Evolutionary conservation across 2,113 vertebrate genomes (phyloP).

Genomic region (Stomatorhinus ivindoensis): DNA sequence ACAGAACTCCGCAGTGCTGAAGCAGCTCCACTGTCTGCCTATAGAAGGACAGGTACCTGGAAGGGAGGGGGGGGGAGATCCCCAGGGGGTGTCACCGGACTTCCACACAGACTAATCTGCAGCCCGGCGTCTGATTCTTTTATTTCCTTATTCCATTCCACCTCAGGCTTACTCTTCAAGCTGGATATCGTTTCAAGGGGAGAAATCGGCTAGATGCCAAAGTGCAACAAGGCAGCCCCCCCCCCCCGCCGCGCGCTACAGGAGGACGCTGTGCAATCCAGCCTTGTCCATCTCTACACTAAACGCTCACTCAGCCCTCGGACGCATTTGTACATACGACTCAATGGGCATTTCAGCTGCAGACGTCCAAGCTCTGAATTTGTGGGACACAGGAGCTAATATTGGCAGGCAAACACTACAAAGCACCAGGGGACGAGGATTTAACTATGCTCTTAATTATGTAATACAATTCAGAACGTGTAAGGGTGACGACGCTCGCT

Average conservation of each 20-base stretch:
- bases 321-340: not conserved
- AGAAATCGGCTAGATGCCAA: not conserved
- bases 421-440: not conserved
- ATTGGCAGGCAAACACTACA: not conserved
- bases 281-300: not conserved
- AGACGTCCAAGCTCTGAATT: not conserved
- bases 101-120: not conserved
- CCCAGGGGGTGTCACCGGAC: not conserved
- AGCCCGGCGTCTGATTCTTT: not conserved
- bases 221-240: not conserved
- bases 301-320: not conserved
- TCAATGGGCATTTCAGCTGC: not conserved
- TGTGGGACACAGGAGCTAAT: not conserved
- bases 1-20: slow-evolving; percentile 50
- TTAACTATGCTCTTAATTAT: not conserved
- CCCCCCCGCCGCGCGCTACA: not conserved
- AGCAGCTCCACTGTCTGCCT: slow-evolving; percentile 66
- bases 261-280: not conserved
- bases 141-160: not conserved
- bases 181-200: not conserved
- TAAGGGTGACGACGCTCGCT: not conserved
- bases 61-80: slow-evolving; percentile 20
- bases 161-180: not conserved
- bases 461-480: not conserved
- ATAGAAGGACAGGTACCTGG: slow-evolving; percentile 74